Base-by-base conservation (phyloP, 2,888 invertebrate species). In the Zaprionus lineosus region DNA sequence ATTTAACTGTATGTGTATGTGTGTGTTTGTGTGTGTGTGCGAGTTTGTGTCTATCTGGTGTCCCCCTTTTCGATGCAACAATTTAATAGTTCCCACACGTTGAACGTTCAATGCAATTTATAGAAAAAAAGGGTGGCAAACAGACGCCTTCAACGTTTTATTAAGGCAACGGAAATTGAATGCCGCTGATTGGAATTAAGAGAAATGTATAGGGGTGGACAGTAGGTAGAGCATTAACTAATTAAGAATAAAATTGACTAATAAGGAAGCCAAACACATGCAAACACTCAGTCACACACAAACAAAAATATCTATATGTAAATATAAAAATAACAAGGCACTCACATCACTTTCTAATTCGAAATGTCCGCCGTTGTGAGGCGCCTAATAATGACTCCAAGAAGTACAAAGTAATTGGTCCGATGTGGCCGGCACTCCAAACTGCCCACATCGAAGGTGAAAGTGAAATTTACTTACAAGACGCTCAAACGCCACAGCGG, bases 41-140 rank as follows among this genome's bases (percentile, higher is more conserved):
- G 16, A 19, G 8, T 9, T 19, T 57, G 51, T 53, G 14, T 50
- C 29, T 47, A 16, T 50, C 16, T 37, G 11, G 3, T 67, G 61
- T 62, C 60, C 74, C 81, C 60, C 41, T 67, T 78, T 70, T 62
- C 31, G 44, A 64, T 73, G 79, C 79, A 82, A 78, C 63, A 73
- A 83, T 73, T 83, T 66, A 84, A 63, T 46, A 41, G 48, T 76
- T 81, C 77, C 77, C 81, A 84, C 84, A 79, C 79, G 59, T 48
- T 53, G 59, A 52, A 71, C 37, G 51, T 53, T 53, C 44, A 39
- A 44, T 50, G 40, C 52, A 70, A 53, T 61, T 57, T 37, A 40
- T 51, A 43, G 48, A 47, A 21, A 24, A 28, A 12, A n/a, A n/a
- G n/a, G n/a, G 39, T 26, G 29, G 37, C 26, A 40, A 24, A 28